Evolutionary conservation across 2,113 vertebrate species (phyloP).

Genomic region (Arvicanthis niloticus): DNA sequence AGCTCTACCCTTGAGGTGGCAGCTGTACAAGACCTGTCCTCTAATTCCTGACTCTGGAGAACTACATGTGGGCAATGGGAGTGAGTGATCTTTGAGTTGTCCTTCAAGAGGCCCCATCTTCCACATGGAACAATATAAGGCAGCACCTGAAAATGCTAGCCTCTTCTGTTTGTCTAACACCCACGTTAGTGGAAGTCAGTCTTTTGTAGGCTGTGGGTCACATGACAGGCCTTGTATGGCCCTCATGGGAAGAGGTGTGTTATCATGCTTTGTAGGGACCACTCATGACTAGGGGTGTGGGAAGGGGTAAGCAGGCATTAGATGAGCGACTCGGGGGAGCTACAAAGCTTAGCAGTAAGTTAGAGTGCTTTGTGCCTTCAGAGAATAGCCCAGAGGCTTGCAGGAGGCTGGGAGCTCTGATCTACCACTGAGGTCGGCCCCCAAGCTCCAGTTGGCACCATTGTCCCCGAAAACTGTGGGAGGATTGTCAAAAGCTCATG

Average conservation of each 20-base stretch:
- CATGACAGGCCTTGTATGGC: constrained; percentile 16
- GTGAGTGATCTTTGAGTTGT: background rate
- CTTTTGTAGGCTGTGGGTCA: background rate
- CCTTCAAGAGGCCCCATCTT: background rate
- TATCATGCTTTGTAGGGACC: background rate
- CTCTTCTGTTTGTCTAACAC: background rate
- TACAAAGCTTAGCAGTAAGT: background rate
- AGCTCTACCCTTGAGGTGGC: background rate
- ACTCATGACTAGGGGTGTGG: background rate
- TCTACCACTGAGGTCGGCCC: background rate
- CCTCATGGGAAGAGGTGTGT: background rate
- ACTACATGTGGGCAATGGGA: background rate
- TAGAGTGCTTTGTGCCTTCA: background rate
- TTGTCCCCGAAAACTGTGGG: constrained; percentile 58
- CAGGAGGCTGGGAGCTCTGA: background rate
- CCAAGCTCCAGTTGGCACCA: background rate
- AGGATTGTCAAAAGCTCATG: constrained; percentile 45
- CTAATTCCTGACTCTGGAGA: background rate
- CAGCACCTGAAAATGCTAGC: background rate
- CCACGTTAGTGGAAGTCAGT: background rate
- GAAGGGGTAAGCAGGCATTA: background rate
- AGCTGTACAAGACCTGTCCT: background rate
- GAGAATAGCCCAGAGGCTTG: constrained; percentile 17
- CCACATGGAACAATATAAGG: background rate
- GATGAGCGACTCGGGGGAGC: background rate